Evolutionary conservation across 2,888 invertebrate genomes (phyloP).

Genomic region (Monopis laevigella): DNA sequence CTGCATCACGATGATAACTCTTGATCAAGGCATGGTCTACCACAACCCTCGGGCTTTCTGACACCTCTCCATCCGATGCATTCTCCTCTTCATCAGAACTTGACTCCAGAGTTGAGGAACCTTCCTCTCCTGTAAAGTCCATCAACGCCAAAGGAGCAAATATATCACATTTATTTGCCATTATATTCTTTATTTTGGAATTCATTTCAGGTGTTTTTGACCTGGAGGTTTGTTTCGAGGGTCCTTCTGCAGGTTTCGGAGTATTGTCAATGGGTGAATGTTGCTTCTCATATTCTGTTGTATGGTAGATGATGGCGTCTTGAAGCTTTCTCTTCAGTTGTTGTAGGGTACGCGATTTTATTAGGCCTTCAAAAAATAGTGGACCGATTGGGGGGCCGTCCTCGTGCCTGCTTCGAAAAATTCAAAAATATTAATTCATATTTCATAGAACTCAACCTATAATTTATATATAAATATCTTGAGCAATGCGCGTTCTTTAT

Average conservation of each 20-base stretch:
- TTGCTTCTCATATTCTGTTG: background rate
- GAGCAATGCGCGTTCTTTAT: too few relatives aligned
- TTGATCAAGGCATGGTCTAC: background rate
- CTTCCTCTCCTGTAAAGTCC: conserved; percentile 34
- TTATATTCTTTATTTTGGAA: background rate
- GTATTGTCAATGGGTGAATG: too few relatives aligned
- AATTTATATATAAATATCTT: too few relatives aligned
- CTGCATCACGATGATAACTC: conserved; percentile 39
- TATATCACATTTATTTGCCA: conserved; percentile 17
- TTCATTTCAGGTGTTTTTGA: background rate
- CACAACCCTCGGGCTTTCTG: conserved; percentile 13
- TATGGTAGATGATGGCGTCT: conserved; percentile 13
- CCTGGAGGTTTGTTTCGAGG: background rate
- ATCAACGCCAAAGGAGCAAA: conserved; percentile 32
- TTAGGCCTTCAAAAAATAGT: conserved; percentile 50
- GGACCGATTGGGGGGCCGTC: conserved; percentile 45
- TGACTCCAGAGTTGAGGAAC: conserved; percentile 24
- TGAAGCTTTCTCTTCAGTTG: conserved; percentile 40
- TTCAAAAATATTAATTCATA: too few relatives aligned
- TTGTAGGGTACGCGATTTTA: conserved; percentile 40
- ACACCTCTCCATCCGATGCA: conserved; percentile 12
- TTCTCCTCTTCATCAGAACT: conserved; percentile 21
- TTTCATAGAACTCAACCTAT: too few relatives aligned
- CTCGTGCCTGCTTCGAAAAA: too few relatives aligned
- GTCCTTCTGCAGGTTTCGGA: background rate